These are phyloP conservation scores for Eutrigla gurnardus DNA, from an alignment of 2,797 vertebrate species.

Conservation along the genomic window DNA sequence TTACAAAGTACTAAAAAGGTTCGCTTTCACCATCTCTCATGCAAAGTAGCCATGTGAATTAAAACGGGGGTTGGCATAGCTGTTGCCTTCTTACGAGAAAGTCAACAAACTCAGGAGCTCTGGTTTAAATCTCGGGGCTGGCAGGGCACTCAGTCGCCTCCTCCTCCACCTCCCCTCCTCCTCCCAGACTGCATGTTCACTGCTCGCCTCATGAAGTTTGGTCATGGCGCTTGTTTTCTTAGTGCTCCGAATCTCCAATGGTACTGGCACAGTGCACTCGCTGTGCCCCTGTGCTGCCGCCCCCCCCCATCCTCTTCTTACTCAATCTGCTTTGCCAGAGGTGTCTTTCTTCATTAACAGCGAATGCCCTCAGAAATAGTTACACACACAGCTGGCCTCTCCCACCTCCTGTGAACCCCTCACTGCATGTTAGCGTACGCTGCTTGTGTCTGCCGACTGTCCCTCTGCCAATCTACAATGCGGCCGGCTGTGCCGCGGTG, in stretches of 20 bases:
- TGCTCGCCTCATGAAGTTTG: constrained; percentile 65
- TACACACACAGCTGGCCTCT: constrained; percentile 58
- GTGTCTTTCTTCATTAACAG: constrained; percentile 68
- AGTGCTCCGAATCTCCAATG: constrained; percentile 58
- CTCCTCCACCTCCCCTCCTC: constrained; percentile 54
- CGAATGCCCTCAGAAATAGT: constrained; percentile 44
- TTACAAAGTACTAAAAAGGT: constrained; percentile 51
- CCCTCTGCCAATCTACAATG: constrained; percentile 64
- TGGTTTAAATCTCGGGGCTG: constrained; percentile 72
- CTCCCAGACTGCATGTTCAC: constrained; percentile 65
- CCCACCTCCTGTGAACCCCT: constrained; percentile 59
- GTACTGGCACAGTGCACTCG: constrained; percentile 58
- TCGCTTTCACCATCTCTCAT: constrained; percentile 64
- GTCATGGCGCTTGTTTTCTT: constrained; percentile 69
- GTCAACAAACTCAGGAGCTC: constrained; percentile 74
- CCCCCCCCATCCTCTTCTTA: constrained; percentile 39
- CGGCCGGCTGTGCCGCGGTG: constrained; percentile 64
- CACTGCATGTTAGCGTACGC: constrained; percentile 42
- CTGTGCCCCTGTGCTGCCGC: constrained; percentile 55
- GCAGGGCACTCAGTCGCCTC: constrained; percentile 56
- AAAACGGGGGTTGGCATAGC: constrained; percentile 56
- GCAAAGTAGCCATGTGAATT: constrained; percentile 76
- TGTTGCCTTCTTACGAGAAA: constrained; percentile 69
- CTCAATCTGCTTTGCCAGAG: constrained; percentile 59
- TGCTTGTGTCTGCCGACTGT: constrained; percentile 62